Percentiles rank a stretch among this genome's conserved stretches.
These are phyloP conservation scores for Trachelus troglodyta DNA, from an alignment of 2,888 invertebrate genomes.

Conservation along the genomic window DNA sequence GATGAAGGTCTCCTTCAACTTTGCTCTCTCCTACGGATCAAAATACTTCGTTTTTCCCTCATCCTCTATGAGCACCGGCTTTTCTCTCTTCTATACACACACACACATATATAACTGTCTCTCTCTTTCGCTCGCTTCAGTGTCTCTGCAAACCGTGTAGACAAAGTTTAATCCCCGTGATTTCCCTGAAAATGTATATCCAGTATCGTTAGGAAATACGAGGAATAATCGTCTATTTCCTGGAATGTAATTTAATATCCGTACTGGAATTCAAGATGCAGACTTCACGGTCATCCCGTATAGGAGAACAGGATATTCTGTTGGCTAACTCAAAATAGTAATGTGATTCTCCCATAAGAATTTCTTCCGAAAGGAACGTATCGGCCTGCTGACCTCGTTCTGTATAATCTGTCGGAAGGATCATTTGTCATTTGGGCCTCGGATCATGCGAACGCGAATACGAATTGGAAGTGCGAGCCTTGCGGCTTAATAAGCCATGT, in stretches of 20 bases:
- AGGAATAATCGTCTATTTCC: constrained; percentile 16
- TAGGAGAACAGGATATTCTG: neutral
- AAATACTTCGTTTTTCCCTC: constrained; percentile 3
- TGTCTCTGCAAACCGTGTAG: constrained; percentile 4
- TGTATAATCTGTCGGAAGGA: neutral
- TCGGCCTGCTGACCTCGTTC: neutral
- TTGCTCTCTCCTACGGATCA: constrained; percentile 8
- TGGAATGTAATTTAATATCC: neutral
- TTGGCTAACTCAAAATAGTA: neutral
- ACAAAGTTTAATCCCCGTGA: neutral
- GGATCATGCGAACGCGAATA: constrained; percentile 39
- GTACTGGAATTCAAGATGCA: neutral
- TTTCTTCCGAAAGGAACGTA: neutral
- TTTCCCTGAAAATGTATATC: neutral
- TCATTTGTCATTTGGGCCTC: neutral
- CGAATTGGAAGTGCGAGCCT: constrained; percentile 37
- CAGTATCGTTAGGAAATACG: constrained; percentile 12
- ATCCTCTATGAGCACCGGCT: neutral
- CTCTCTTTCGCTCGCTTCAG: neutral
- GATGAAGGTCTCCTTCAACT: constrained; percentile 7
- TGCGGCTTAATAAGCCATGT: constrained; percentile 43
- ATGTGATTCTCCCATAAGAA: neutral
- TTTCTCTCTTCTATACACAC: constrained; percentile 2
- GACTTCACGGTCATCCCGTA: neutral
- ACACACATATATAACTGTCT: neutral